These are phyloP conservation scores for Antechinus flavipes DNA, from an alignment of 2,113 vertebrate species.

Conservation along the genomic window DNA sequence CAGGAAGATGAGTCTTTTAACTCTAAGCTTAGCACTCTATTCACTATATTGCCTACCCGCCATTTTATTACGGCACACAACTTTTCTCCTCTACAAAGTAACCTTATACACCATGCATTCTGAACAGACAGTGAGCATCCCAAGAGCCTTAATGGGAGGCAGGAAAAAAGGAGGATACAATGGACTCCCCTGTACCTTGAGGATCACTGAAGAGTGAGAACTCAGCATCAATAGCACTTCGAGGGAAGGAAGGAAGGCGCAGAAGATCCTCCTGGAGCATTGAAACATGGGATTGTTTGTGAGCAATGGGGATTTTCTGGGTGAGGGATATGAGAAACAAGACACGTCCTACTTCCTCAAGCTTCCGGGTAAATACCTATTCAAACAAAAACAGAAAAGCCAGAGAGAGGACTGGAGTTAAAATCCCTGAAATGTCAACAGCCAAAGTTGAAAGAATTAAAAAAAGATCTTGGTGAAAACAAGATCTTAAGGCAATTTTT, in stretches of 20 bases:
- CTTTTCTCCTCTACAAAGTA: not conserved
- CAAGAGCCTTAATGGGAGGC: not conserved
- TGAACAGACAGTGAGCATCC: not conserved
- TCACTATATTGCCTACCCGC: not conserved
- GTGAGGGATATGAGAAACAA: conserved; percentile 98
- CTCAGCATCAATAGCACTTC: conserved; percentile 96
- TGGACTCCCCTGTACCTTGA: conserved; percentile 85
- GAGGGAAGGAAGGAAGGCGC: conserved; percentile 96
- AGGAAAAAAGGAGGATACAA: not conserved
- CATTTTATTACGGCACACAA: not conserved
- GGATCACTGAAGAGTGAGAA: conserved; percentile 97
- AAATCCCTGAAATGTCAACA: not conserved
- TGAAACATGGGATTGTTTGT: conserved; percentile 98
- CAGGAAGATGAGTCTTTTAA: not conserved
- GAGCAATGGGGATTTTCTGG: conserved; percentile 94
- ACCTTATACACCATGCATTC: not conserved
- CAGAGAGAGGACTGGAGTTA: not conserved
- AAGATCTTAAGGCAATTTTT: not conserved
- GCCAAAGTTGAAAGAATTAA: not conserved
- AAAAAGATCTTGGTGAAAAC: conserved; percentile 12
- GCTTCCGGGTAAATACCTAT: conserved; percentile 97
- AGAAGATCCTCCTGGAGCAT: conserved; percentile 98
- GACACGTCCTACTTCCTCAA: conserved; percentile 97
- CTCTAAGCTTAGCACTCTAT: no score
- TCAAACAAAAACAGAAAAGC: not conserved